These are phyloP conservation scores for Xyrichtys novacula DNA, from an alignment of 2,797 vertebrate genomes.

Conservation along the genomic window DNA sequence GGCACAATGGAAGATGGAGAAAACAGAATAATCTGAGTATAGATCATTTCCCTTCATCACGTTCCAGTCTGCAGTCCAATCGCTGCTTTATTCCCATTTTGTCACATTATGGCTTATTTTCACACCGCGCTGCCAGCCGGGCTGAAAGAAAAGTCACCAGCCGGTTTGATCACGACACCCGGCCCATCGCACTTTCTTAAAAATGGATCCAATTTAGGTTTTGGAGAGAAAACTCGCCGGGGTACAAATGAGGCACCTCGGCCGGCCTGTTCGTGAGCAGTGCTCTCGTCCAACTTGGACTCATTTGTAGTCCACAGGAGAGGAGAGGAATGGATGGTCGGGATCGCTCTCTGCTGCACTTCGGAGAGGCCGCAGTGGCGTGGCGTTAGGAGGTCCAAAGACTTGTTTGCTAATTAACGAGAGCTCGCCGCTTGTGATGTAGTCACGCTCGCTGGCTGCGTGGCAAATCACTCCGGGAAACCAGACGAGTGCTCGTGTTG, in stretches of 20 bases:
- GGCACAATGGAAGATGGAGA: slow-evolving; percentile 61
- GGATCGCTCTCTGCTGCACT: slow-evolving; percentile 39
- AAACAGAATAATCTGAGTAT: slow-evolving; percentile 56
- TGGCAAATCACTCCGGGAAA: slow-evolving; percentile 36
- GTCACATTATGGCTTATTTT: slow-evolving; percentile 71
- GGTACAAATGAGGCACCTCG: slow-evolving; percentile 64
- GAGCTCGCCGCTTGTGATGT: slow-evolving; percentile 51
- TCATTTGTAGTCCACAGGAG: slow-evolving; percentile 67
- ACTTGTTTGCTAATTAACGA: slow-evolving; percentile 63
- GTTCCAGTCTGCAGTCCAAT: slow-evolving; percentile 44
- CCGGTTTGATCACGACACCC: slow-evolving; percentile 57
- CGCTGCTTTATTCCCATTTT: slow-evolving; percentile 55
- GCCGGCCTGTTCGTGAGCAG: slow-evolving; percentile 38
- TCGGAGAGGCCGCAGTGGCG: slow-evolving; percentile 13
- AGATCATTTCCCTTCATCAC: slow-evolving; percentile 61
- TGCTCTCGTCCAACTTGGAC: slow-evolving; percentile 56
- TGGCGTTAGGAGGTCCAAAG: slow-evolving; percentile 51
- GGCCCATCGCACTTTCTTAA: slow-evolving; percentile 51
- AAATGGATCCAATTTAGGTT: slow-evolving; percentile 72
- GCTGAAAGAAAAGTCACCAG: slow-evolving; percentile 56
- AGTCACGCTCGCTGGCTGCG: slow-evolving; percentile 42
- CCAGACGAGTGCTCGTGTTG: slow-evolving; percentile 13
- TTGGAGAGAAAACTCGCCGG: slow-evolving; percentile 51
- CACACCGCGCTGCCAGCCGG: slow-evolving; percentile 38
- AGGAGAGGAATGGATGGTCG: slow-evolving; percentile 35